These are phyloP conservation scores for Potorous gilbertii DNA, from an alignment of 2,797 vertebrate genomes.

Conservation along the genomic window DNA sequence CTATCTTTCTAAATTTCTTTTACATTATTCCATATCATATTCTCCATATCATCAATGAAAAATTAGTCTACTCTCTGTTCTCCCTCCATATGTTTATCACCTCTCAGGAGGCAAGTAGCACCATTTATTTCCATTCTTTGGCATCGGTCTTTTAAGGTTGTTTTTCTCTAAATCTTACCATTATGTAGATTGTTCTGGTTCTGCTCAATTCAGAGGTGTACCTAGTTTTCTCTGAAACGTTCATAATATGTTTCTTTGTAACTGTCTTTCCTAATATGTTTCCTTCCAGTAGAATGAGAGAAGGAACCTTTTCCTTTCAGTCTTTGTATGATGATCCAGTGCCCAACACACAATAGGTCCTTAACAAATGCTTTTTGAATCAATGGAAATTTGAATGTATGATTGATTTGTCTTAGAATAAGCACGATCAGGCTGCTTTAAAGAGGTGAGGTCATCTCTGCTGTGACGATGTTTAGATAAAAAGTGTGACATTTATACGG, in stretches of 20 bases:
- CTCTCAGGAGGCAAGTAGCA: neutral
- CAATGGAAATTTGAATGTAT: neutral
- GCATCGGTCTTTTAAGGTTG: neutral
- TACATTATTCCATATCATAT: neutral
- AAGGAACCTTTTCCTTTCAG: neutral
- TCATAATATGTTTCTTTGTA: neutral
- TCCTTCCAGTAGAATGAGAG: neutral
- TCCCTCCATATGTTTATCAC: neutral
- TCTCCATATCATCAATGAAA: neutral
- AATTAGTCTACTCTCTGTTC: neutral
- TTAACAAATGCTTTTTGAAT: neutral
- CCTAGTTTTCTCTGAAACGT: neutral
- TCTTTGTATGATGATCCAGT: neutral
- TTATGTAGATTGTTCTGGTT: neutral
- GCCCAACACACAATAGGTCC: neutral
- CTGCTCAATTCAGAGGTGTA: neutral
- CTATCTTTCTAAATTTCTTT: neutral
- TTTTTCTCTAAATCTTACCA: neutral
- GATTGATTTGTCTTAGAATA: neutral
- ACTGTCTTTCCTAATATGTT: neutral
- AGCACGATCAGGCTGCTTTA: neutral
- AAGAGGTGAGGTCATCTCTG: neutral
- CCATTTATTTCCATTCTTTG: neutral
- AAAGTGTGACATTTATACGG: neutral
- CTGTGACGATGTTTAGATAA: neutral